phyloP scores from a whole-genome alignment of 1,140 invertebrate genomes.

The Asobara japonica region DNA sequence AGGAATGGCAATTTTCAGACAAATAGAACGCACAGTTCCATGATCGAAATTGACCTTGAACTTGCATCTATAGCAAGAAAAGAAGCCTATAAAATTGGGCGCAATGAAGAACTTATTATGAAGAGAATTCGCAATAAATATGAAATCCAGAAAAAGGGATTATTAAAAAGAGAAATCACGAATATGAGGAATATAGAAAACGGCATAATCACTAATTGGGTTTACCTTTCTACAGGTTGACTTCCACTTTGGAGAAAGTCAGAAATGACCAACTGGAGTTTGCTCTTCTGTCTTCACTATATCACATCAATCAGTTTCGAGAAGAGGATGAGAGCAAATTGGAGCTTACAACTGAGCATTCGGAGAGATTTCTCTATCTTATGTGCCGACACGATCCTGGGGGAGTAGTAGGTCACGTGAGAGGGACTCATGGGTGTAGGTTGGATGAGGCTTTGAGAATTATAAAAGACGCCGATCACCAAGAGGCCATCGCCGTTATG shows the following conservation, averaged over 20 bases:
- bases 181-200: no score
- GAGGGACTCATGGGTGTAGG: constrained; percentile 57
- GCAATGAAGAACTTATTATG: no score
- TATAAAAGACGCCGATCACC: constrained; percentile 52
- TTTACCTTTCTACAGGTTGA: no score
- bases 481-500: constrained; percentile 60
- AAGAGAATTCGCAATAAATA: constrained; percentile 27
- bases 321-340: constrained; percentile 61
- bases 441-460: constrained; percentile 58
- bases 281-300: constrained; percentile 72
- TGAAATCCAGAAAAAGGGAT: no score
- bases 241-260: constrained; percentile 56
- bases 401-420: constrained; percentile 55
- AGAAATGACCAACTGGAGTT: constrained; percentile 67
- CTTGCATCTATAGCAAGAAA: no score
- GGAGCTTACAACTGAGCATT: constrained; percentile 66
- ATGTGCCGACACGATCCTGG: constrained; percentile 73
- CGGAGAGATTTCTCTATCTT: constrained; percentile 75
- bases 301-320: constrained; percentile 64
- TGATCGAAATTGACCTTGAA: no score
- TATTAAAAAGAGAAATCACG: no score
- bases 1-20: no score
- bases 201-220: no score
- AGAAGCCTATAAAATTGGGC: no score
- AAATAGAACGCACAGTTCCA: no score